phyloP scores from a whole-genome alignment of 1,140 invertebrate genomes.

The Sycophaga agraensis region DNA sequence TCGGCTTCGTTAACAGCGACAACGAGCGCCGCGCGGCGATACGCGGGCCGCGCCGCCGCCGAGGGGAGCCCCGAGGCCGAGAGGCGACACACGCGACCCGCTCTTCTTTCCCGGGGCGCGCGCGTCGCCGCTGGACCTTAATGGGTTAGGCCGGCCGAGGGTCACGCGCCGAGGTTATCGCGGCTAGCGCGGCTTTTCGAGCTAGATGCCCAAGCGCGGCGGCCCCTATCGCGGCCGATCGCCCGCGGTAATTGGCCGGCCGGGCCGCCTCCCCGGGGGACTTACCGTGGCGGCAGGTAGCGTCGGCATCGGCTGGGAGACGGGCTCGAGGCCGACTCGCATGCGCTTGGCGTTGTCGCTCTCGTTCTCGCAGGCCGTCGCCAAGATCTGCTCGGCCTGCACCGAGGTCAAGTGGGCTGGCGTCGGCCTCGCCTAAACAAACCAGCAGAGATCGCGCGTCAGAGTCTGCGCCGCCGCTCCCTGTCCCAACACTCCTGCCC shows the following conservation, averaged over 20 bases:
- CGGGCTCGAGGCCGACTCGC: conserved; percentile 90
- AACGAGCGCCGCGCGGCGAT: conserved; percentile 24
- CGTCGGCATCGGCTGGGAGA: conserved; percentile 82
- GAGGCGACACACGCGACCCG: conserved; percentile 13
- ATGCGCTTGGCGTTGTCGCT: conserved; percentile 95
- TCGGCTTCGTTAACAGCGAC: conserved; percentile 24
- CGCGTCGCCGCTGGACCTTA: conserved; percentile 38
- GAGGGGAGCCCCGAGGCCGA: too few species aligned
- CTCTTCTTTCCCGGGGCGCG: background rate
- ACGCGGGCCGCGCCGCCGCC: conserved; percentile 18
- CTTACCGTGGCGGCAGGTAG: conserved; percentile 64
- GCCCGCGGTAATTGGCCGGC: background rate
- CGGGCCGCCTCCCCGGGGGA: conserved; percentile 16
- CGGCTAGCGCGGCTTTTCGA: conserved; percentile 49
- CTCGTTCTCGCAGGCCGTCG: conserved; percentile 94
- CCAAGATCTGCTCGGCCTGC: conserved; percentile 92
- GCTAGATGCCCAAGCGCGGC: too few species aligned
- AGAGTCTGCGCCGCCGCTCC: background rate
- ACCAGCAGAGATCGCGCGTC: background rate
- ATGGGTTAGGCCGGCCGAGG: conserved; percentile 49
- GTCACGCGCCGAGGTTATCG: conserved; percentile 47
- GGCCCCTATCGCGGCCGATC: too few species aligned
- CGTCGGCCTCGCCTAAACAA: conserved; percentile 79
- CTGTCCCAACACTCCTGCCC: background rate
- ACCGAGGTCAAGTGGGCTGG: conserved; percentile 94